Base-by-base conservation (phyloP, 2,797 vertebrate species). In the Galagoides demidoff region DNA sequence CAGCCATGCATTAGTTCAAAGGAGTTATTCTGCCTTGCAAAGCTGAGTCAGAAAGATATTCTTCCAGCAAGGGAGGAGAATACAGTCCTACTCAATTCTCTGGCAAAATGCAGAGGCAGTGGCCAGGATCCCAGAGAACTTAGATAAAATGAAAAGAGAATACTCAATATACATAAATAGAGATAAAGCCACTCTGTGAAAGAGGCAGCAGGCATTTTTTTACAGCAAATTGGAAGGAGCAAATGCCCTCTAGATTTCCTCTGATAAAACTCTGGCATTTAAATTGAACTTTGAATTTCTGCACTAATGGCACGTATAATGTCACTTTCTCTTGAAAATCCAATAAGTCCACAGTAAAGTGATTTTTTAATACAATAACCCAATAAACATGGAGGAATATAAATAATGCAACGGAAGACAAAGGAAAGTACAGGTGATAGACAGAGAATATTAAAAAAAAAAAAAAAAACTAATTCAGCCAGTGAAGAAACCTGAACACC, bases 231-330 rank as follows among this genome's bases (percentile, higher is more conserved):
- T 59, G 29, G 23, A 92, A n/a, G 7, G 29, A 84, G 45, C 29
- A 64, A 85, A 78, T 85, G 37, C 83, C 74, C 68, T 95, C 83
- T 81, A 83, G 81, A 89, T 92, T 43, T 93, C 76, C 45, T 78
- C 71, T 82, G 87, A 84, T 94, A 96, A 91, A 71, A 94, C 11
- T 52, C 52, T 55, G 64, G 59, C 71, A 93, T 96, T 97, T 95
- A 89, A 89, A 89, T 57, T 85, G 76, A 94, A 94, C 83, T 85
- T 95, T 84, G 34, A 82, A 64, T 89, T 94, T 94, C 71, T 89
- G n/a, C 3, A 73, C 43, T 76, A 95, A 92, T 95, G 88, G 34
- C 84, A 93, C 10, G 45, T 49, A 81, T 64, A 87, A 81, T 85
- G 61, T 57, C 55, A 95, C 23, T 84, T 89, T 73, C 37, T 81